Conservation (phyloP, 2,113 vertebrate species). For the Colistium nudipinnis region DNA sequence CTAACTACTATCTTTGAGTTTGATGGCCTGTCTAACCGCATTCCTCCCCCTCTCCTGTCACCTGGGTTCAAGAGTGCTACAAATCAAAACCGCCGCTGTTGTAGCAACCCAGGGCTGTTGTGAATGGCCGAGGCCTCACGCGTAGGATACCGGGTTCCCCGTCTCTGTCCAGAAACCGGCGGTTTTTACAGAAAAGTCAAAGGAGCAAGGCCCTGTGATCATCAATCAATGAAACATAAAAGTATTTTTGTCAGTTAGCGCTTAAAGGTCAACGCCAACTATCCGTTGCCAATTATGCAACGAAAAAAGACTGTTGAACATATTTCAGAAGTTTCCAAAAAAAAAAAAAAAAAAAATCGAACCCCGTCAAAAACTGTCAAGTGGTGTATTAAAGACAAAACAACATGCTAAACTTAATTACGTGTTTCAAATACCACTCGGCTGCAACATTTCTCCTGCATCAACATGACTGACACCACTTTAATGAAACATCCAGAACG, state of each 20-base stretch:
- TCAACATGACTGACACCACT: slow-evolving; percentile 24
- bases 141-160: slow-evolving; percentile 59
- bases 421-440: slow-evolving; percentile 37
- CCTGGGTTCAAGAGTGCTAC: slow-evolving; percentile 65
- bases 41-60: slow-evolving; percentile 75
- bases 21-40: slow-evolving; percentile 75
- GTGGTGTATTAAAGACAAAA: not conserved
- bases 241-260: slow-evolving; percentile 12
- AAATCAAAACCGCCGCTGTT: slow-evolving; percentile 76
- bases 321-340: not conserved
- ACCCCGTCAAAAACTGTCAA: slow-evolving; percentile 2
- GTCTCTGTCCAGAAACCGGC: slow-evolving; percentile 49
- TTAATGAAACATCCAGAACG: slow-evolving; percentile 23
- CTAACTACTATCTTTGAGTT: slow-evolving; percentile 74
- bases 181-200: slow-evolving; percentile 44
- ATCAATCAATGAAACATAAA: slow-evolving; percentile 48
- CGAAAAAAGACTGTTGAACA: not conserved
- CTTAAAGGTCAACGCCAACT: slow-evolving; percentile 5
- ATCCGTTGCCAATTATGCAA: slow-evolving; percentile 24
- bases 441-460: slow-evolving; percentile 43
- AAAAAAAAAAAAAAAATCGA: slow-evolving; percentile 6
- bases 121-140: slow-evolving; percentile 62
- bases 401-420: slow-evolving; percentile 24
- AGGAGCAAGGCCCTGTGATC: slow-evolving; percentile 8
- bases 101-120: slow-evolving; percentile 69